Evolutionary conservation across 2,888 invertebrate genomes (phyloP).

Genomic region (Antheraea assamensis): DNA sequence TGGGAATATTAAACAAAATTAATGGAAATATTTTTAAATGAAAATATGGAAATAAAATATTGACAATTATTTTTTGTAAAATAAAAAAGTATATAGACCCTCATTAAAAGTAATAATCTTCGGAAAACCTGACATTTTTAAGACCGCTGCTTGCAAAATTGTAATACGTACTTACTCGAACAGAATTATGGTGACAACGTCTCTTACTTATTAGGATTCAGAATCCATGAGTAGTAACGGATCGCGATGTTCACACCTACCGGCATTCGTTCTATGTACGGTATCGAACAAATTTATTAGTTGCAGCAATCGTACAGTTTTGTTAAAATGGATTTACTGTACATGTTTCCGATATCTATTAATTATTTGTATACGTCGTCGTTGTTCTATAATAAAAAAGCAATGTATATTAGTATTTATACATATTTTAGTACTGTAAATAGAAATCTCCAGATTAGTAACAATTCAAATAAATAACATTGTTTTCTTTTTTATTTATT

Average conservation of each 20-base stretch:
- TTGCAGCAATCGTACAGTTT: background rate
- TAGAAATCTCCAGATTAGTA: too few relatives aligned
- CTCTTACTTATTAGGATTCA: slow-evolving; percentile 36
- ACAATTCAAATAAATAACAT: too few relatives aligned
- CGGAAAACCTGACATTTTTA: background rate
- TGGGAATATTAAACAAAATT: too few relatives aligned
- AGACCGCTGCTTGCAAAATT: background rate
- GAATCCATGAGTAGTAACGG: slow-evolving; percentile 36
- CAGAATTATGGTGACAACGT: slow-evolving; percentile 9
- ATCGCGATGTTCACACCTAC: slow-evolving; percentile 40
- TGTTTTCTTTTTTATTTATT: background rate
- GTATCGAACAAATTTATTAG: slow-evolving; percentile 6
- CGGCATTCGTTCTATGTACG: slow-evolving; percentile 20
- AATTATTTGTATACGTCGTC: background rate
- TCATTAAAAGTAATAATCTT: too few relatives aligned
- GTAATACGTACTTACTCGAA: background rate
- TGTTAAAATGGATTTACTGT: slow-evolving; percentile 7
- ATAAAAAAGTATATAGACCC: too few relatives aligned
- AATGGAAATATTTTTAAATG: too few relatives aligned
- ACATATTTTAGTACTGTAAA: too few relatives aligned
- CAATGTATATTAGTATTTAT: background rate
- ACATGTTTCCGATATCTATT: background rate
- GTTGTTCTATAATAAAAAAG: background rate
- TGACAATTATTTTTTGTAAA: too few relatives aligned
- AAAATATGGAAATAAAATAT: too few relatives aligned